Base-by-base conservation (phyloP, 2,888 invertebrate species). In the Tinea pellionella region DNA sequence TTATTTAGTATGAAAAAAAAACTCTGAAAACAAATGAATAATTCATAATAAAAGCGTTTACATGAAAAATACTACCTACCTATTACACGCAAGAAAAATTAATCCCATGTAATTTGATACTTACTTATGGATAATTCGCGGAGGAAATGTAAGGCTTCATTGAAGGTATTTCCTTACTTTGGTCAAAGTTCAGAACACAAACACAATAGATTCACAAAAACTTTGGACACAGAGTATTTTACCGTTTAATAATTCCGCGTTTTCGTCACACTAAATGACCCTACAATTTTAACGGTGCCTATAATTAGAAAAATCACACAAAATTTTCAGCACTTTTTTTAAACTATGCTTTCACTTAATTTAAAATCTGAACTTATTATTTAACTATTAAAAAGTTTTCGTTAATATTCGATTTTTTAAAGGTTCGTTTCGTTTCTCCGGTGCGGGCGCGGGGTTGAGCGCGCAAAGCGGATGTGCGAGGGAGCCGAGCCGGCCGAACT, bases 381-480 rank as follows among this genome's bases (percentile, higher is more conserved):
- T 47, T 47, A n/a, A 47, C 6, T 47, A 47, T 15, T 47, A 47
- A 16, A 47, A 4, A 41, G n/a, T 15, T 15, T 18, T 19, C 11
- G 24, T 47, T 47, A 24, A 18, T 6, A 8, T 53, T n/a, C 12
- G 53, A 18, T 53, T 53, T 53, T 53, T 19, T 47, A 47, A 47
- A 47, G 8, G 15, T 47, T 47, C 47, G 47, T 47, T 47, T 24
- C 24, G 53, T 19, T 24, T 24, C 2, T 18, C 24, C 53, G 18
- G 32, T 13, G 68, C 77, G 75, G 74, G 77, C 66, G 68, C 76
- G 75, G 74, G 78, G 78, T 78, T 79, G 73, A 80, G 73, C 77
- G 78, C 80, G 77, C 82, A 83, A 62, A 78, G 77, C 86, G 85
- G 86, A 87, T 87, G 83, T 85, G 86, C 79, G 75, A 67, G 69